A percentile compares a stretch with the other conserved stretches of the same genome.
phyloP scores from a whole-genome alignment of 2,888 invertebrate genomes.

The Oscheius sp. region DNA sequence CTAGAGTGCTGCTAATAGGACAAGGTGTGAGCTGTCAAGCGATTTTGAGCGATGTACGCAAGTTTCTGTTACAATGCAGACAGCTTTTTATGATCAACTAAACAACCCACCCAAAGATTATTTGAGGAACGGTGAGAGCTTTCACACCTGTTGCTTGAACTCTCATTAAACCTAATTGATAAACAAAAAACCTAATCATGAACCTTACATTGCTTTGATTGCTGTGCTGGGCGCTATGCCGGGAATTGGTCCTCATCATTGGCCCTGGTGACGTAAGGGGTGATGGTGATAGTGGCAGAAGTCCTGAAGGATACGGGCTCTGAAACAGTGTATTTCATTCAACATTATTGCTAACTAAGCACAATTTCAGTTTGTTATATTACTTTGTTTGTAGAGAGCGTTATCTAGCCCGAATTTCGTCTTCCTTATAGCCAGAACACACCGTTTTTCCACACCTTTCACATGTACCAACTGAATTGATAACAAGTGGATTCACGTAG shows the following conservation, averaged over 20 bases:
- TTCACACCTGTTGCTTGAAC: not conserved
- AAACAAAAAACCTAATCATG: not conserved
- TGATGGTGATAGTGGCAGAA: constrained; percentile 28
- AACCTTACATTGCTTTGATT: constrained; percentile 41
- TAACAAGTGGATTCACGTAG: constrained; percentile 30
- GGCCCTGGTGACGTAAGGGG: constrained; percentile 36
- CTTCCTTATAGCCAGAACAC: no score
- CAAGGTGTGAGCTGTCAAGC: constrained; percentile 30
- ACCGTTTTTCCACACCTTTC: no score
- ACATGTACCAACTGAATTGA: constrained; percentile 5
- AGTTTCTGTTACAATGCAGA: constrained; percentile 22
- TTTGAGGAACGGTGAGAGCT: no score
- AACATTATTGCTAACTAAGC: no score
- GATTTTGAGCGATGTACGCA: constrained; percentile 33
- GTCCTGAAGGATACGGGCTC: constrained; percentile 9
- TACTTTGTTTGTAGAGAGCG: no score
- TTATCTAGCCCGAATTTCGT: no score
- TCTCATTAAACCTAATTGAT: not conserved
- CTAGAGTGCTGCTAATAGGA: not conserved
- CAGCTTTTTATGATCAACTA: constrained; percentile 23
- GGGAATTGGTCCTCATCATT: constrained; percentile 36
- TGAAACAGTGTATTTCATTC: not conserved
- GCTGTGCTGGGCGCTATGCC: constrained; percentile 37
- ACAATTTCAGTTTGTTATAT: no score
- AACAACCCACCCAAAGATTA: constrained; percentile 8